Base-by-base conservation (phyloP, 2,888 invertebrate species). In the Ligdia adustata region DNA sequence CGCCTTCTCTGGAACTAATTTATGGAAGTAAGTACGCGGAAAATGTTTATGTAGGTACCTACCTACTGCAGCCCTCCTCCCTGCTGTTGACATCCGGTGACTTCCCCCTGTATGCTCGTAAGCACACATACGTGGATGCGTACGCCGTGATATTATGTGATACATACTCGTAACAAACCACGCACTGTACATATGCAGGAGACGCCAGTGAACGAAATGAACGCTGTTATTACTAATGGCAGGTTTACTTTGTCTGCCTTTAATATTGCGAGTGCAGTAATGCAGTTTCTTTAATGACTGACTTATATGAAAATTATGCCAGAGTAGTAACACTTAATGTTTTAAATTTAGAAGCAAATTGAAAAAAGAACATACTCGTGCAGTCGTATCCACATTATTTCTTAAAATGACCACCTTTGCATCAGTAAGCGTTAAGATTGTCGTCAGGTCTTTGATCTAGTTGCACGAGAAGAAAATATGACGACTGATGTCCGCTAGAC, bases 21-120 rank as follows among this genome's bases (percentile, higher is more conserved):
- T 90, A 89, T 89, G 88, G 83, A 84, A 80, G 82, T 82, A 86
- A 87, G 88, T 90, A 88, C 89, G 81, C 83, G 82, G 89, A 89
- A 90, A 89, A 86, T 86, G 86, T 90, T 88, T 88, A 89, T 87
- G 82, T 84, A 79, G 69, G 22, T 22, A 22, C 22, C 6, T 22
- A 16, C 16, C 72, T 72, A 74, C 72, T 70, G 60, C 62, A 62
- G 72, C 67, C 75, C 77, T 69, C 75, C 72, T 75, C 73, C 72
- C 75, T 69, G 66, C 65, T 71, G 82, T 75, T 83, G 87, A 86
- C 86, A 83, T 88, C 85, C 87, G 88, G 82, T 66, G 63, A 64
- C 68, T 53, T 71, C 68, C 72, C 66, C 68, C 52, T 74, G 69
- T 72, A 60, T 66, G 67, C 64, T 66, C 59, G 57, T 57, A 49